A percentile compares a stretch with the other conserved stretches of the same genome.
Conservation (phyloP, 2,888 invertebrate genomes). For the Caprella mutica region DNA sequence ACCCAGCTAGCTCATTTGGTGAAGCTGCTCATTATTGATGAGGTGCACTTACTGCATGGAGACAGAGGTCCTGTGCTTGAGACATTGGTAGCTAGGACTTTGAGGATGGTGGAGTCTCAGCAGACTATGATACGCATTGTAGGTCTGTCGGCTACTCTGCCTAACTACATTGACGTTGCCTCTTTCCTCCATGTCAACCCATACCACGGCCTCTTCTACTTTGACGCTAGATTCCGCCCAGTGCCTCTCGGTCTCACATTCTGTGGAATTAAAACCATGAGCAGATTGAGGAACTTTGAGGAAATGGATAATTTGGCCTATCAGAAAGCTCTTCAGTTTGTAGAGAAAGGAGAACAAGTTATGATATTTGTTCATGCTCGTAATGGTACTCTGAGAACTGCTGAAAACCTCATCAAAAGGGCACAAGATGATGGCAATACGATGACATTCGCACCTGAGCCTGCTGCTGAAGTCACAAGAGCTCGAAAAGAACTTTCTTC, state of each 20-base stretch:
- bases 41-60: slow-evolving; percentile 76
- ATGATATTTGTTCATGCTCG: slow-evolving; percentile 99
- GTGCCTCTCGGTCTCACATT: slow-evolving; percentile 88
- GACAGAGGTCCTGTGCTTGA: slow-evolving; percentile 84
- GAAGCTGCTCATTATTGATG: slow-evolving; percentile 87
- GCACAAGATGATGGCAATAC: slow-evolving; percentile 64
- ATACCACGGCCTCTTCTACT: slow-evolving; percentile 74
- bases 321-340: slow-evolving; percentile 76
- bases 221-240: slow-evolving; percentile 79
- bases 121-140: slow-evolving; percentile 95
- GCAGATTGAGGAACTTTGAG: slow-evolving; percentile 51
- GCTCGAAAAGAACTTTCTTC: slow-evolving; percentile 58
- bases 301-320: slow-evolving; percentile 88
- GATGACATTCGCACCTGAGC: slow-evolving; percentile 40
- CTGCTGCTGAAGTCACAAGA: slow-evolving; percentile 51
- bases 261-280: slow-evolving; percentile 65
- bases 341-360: slow-evolving; percentile 79
- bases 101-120: slow-evolving; percentile 77
- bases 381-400: slow-evolving; percentile 85
- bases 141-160: slow-evolving; percentile 90
- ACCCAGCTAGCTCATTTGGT: slow-evolving; percentile 80
- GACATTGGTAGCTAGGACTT: slow-evolving; percentile 62
- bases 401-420: slow-evolving; percentile 66
- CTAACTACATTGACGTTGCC: slow-evolving; percentile 95
- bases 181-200: slow-evolving; percentile 87